Evolutionary conservation across 2,888 invertebrate genomes (phyloP).

Genomic region (Stictocephala bisonia): DNA sequence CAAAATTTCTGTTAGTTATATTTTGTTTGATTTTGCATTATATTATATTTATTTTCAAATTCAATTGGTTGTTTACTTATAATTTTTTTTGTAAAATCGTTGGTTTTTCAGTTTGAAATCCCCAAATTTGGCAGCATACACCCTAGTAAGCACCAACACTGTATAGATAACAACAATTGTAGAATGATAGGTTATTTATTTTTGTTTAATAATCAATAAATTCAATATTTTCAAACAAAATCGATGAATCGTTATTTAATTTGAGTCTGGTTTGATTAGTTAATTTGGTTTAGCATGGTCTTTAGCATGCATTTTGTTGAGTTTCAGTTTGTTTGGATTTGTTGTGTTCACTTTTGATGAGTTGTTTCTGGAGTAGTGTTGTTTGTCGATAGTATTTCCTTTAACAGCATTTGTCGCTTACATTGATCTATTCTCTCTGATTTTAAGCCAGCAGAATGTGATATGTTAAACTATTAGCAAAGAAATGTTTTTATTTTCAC

Average conservation of each 20-base stretch:
- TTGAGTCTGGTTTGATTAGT: slow-evolving; percentile 4
- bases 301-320: slow-evolving; percentile 26
- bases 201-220: no score
- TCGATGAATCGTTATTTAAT: neutral
- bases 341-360: slow-evolving; percentile 16
- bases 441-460: slow-evolving; percentile 18
- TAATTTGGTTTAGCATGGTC: slow-evolving; percentile 15
- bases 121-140: no score
- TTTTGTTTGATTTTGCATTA: no score
- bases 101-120: no score
- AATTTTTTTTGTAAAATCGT: no score
- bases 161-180: no score
- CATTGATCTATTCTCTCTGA: slow-evolving; percentile 16
- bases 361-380: slow-evolving; percentile 12
- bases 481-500: neutral
- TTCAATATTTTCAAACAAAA: no score
- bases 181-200: no score
- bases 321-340: slow-evolving; percentile 9
- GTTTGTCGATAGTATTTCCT: slow-evolving; percentile 13
- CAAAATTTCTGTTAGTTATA: no score
- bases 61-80: no score
- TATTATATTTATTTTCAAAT: no score
- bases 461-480: neutral
- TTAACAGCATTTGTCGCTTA: slow-evolving; percentile 13
- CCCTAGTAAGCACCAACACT: no score